phyloP scores from a whole-genome alignment of 2,797 vertebrate genomes.

The Lutjanus argentimaculatus region DNA sequence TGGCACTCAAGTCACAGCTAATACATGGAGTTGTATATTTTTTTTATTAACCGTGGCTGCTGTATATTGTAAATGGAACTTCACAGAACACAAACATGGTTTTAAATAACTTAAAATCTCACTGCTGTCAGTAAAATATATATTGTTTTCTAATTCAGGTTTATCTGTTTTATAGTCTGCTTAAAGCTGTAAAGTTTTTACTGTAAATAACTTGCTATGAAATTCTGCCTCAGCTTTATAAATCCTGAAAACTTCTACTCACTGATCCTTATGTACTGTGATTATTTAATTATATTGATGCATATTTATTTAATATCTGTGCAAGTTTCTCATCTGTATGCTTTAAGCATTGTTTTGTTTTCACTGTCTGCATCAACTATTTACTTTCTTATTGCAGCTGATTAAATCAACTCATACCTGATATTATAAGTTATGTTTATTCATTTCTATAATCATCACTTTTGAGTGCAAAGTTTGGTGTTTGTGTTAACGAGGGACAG shows the following conservation, averaged over 20 bases:
- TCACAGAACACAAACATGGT: conserved; percentile 12
- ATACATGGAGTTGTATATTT: conserved; percentile 47
- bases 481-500: background rate
- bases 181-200: conserved; percentile 34
- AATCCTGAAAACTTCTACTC: conserved; percentile 4
- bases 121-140: conserved; percentile 14
- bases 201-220: conserved; percentile 55
- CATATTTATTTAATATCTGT: conserved; percentile 61
- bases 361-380: conserved; percentile 6
- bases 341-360: conserved; percentile 10
- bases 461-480: background rate
- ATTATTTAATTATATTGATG: conserved; percentile 31
- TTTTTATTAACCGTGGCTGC: conserved; percentile 36
- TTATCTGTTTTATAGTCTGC: background rate
- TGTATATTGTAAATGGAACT: conserved; percentile 37
- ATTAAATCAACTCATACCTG: conserved; percentile 56
- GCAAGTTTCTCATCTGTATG: conserved; percentile 13
- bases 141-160: background rate
- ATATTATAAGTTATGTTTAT: background rate
- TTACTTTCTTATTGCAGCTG: conserved; percentile 14
- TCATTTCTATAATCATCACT: background rate
- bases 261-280: conserved; percentile 11
- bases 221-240: conserved; percentile 23
- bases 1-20: conserved; percentile 62
- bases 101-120: conserved; percentile 16